Base-by-base conservation (phyloP, 2,797 vertebrate genomes). In the Rallus crepitans region DNA sequence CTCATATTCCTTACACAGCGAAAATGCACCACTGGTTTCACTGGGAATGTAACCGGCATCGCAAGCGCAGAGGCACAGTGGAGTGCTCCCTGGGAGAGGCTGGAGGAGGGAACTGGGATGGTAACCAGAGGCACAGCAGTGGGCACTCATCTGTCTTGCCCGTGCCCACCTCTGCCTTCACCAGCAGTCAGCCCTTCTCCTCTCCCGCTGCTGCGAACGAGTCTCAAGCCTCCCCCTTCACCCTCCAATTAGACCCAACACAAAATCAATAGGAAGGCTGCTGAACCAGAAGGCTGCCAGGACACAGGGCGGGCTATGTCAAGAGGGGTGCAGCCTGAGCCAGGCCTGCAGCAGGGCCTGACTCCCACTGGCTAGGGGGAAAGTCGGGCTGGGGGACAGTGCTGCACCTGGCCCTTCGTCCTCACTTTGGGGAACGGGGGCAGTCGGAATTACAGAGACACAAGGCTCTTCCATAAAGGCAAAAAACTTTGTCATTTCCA, bases 161-260 rank as follows among this genome's bases (percentile, higher is more conserved):
- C 31, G 4, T 2, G 31, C 2, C 15, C 63, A 59, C 24, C 63
- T 65, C 40, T 66, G 33, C 12, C 31, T 53, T 11, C n/a, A 4
- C 23, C 57, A 21, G 33, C 28, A 53, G n/a, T 6, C 19, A 37
- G 31, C 83, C 50, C 50, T 50, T 25, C 24, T 50, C 48, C 69
- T 31, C 28, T 30, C 60, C 7, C 14, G 1, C 37, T 15, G 23
- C 83, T 11, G 33, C 0, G 0, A 60, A 64, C 0, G 0, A 13
- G 5, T 12, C 20, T 17, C 47, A 37, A 17, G 27, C 40, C 33
- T n/a, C 55, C 6, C 0, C 55, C 63, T 23, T 3, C n/a, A 35
- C 25, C 48, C 50, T 68, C 55, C 59, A 10, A 0, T 13, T 55
- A 47, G 3, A 15, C 6, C 9, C 65, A 30, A 25, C 27, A 5